phyloP scores from a whole-genome alignment of 2,888 invertebrate genomes.

The Eilema griseolum region DNA sequence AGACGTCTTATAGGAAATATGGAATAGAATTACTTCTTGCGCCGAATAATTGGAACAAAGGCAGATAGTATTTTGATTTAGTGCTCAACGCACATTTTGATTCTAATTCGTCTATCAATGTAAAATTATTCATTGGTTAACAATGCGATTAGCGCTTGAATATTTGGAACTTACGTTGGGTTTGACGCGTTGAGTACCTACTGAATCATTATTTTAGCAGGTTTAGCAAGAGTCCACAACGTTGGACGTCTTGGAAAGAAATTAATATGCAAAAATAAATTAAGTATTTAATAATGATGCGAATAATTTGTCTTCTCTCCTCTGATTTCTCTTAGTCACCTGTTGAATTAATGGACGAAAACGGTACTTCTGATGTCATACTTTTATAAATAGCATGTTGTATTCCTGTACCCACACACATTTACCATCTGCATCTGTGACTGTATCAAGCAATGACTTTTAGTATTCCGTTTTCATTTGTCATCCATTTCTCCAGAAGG shows the following conservation, averaged over 20 bases:
- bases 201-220: background rate
- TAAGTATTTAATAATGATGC: background rate
- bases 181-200: no score
- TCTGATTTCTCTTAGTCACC: slow-evolving; percentile 21
- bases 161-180: no score
- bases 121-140: no score
- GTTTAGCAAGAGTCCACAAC: background rate
- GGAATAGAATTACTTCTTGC: background rate
- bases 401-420: background rate
- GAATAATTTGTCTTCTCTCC: background rate
- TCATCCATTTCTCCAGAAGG: slow-evolving; percentile 4
- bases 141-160: no score
- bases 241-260: background rate
- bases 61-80: no score
- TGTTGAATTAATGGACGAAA: slow-evolving; percentile 21
- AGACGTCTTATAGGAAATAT: background rate
- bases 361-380: slow-evolving; percentile 23
- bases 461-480: background rate
- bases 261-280: background rate
- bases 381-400: slow-evolving; percentile 3
- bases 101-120: no score
- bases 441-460: background rate
- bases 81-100: no score
- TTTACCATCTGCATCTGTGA: background rate
- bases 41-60: no score